These are phyloP conservation scores for Bujurquina vittata DNA, from an alignment of 2,113 vertebrate species.

Conservation along the genomic window DNA sequence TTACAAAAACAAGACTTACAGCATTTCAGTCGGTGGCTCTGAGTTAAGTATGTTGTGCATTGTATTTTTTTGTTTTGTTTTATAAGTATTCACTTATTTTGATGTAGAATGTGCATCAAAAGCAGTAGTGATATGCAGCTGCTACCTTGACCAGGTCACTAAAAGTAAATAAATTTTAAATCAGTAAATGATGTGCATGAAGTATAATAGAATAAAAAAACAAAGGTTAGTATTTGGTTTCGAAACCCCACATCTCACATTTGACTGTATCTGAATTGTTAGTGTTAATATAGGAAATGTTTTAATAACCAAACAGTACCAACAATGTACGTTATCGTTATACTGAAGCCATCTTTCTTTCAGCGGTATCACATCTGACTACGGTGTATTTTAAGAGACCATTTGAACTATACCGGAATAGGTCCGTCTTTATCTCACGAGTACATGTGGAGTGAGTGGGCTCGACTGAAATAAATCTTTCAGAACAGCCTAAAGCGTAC, in stretches of 20 bases:
- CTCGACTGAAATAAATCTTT: conserved; percentile 73
- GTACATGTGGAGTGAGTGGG: conserved; percentile 66
- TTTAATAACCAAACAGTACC: not conserved
- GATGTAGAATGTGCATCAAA: not conserved
- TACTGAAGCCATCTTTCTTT: not conserved
- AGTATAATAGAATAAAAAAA: not conserved
- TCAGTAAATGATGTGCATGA: not conserved
- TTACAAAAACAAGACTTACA: not conserved
- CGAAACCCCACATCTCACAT: not conserved
- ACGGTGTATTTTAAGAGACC: conserved; percentile 37
- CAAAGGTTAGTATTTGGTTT: not conserved
- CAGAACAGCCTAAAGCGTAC: conserved; percentile 68
- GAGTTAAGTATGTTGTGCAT: not conserved
- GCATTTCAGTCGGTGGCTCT: not conserved
- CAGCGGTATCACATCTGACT: conserved; percentile 8
- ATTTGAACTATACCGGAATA: conserved; percentile 37
- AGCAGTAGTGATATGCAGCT: not conserved
- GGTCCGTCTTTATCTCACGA: conserved; percentile 44
- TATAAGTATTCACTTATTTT: not conserved
- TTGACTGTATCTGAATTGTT: not conserved
- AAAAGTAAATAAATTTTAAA: not conserved
- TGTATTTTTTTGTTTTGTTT: not conserved
- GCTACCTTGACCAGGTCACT: not conserved
- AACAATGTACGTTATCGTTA: not conserved
- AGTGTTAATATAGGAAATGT: not conserved